phyloP scores from a whole-genome alignment of 2,797 vertebrate species.

The Mallotus villosus region DNA sequence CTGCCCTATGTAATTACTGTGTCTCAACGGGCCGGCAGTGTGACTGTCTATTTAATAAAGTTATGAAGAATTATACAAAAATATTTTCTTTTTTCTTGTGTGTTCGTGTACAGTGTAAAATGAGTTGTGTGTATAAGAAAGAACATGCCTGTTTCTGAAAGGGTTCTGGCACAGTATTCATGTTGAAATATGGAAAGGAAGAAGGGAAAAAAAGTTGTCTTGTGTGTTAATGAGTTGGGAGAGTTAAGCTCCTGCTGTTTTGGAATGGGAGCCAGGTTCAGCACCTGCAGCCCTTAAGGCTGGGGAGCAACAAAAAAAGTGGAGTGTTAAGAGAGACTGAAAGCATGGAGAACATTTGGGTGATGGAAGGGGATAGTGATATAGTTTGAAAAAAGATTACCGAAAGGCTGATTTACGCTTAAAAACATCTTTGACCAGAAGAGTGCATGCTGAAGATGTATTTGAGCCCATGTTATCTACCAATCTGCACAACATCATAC shows the following conservation, averaged over 20 bases:
- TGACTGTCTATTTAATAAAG: constrained; percentile 74
- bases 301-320: constrained; percentile 40
- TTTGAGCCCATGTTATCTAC: too few species aligned
- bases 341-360: constrained; percentile 45
- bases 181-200: constrained; percentile 15
- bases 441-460: too few species aligned
- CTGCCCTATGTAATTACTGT: constrained; percentile 27
- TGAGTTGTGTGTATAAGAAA: neutral
- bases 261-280: constrained; percentile 75
- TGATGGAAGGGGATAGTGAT: constrained; percentile 24
- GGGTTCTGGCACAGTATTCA: neutral
- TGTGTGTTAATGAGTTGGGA: constrained; percentile 75
- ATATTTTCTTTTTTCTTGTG: constrained; percentile 24
- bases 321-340: constrained; percentile 39
- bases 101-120: constrained; percentile 23
- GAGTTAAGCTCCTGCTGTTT: constrained; percentile 75
- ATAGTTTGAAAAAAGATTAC: neutral
- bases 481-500: too few species aligned
- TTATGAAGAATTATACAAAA: constrained; percentile 25
- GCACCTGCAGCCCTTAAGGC: constrained; percentile 71
- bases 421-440: too few species aligned
- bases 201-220: constrained; percentile 26
- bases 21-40: constrained; percentile 37
- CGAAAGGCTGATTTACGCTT: too few species aligned
- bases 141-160: neutral